A percentile compares a stretch with the other conserved stretches of the same genome.
Conservation (phyloP, 1,140 invertebrate genomes). For the Centruroides vittatus region DNA sequence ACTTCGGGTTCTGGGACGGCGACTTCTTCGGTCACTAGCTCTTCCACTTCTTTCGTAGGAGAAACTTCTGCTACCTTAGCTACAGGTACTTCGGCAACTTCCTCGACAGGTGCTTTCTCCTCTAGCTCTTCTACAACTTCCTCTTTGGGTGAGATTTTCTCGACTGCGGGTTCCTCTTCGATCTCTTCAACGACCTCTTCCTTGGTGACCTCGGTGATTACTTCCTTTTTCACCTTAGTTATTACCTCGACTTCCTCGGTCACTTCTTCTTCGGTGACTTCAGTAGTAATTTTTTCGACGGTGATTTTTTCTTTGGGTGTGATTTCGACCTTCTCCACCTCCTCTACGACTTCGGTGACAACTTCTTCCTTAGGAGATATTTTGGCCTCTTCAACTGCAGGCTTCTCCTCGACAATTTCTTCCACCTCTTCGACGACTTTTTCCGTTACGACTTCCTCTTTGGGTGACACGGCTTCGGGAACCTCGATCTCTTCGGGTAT, state of each 20-base stretch:
- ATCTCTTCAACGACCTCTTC: slow-evolving; percentile 8
- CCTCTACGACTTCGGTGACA: slow-evolving; percentile 1
- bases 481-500: slow-evolving; percentile 3
- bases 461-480: no score
- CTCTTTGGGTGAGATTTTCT: slow-evolving; percentile 19
- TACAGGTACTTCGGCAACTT: slow-evolving; percentile 19
- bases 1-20: no score
- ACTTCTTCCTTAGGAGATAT: slow-evolving; percentile 1
- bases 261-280: neutral
- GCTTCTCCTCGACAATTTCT: slow-evolving; percentile 9
- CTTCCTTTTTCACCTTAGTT: neutral
- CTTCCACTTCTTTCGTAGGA: slow-evolving; percentile 3
- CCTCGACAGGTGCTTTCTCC: slow-evolving; percentile 24
- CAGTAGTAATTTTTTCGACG: neutral
- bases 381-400: neutral
- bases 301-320: neutral
- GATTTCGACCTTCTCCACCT: neutral
- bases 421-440: slow-evolving; percentile 4
- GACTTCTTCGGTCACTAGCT: neutral
- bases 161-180: slow-evolving; percentile 11
- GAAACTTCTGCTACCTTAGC: slow-evolving; percentile 10
- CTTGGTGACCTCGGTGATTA: slow-evolving; percentile 5
- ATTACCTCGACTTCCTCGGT: neutral
- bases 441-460: neutral
- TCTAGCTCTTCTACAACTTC: slow-evolving; percentile 37